These are phyloP conservation scores for Nesoenas mayeri DNA, from an alignment of 2,113 vertebrate genomes.

Conservation along the genomic window DNA sequence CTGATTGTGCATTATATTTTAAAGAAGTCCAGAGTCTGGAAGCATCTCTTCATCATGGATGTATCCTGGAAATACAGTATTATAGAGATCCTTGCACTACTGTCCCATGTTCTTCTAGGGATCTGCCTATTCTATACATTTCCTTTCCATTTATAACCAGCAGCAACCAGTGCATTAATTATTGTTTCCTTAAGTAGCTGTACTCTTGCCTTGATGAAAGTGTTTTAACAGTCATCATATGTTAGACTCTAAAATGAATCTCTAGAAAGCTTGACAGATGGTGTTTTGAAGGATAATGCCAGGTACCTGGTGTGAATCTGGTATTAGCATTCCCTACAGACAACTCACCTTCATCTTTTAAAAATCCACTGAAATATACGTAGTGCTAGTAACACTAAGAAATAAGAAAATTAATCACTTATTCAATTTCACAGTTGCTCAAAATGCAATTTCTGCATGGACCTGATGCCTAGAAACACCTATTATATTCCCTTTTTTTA, in stretches of 20 bases:
- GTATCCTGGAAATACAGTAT: not conserved
- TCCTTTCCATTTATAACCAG: slow-evolving; percentile 14
- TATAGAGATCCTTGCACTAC: not conserved
- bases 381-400: not conserved
- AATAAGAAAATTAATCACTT: not conserved
- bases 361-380: not conserved
- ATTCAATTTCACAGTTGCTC: not conserved
- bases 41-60: not conserved
- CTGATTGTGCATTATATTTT: not conserved
- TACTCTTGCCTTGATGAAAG: slow-evolving; percentile 10
- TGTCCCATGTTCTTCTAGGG: not conserved
- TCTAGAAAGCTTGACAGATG: slow-evolving; percentile 66
- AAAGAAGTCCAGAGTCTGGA: not conserved
- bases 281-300: slow-evolving; percentile 60
- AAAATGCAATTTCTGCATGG: not conserved
- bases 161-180: not conserved
- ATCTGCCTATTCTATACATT: not conserved
- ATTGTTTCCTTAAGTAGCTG: slow-evolving; percentile 18
- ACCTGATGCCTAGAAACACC: not conserved
- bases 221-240: not conserved
- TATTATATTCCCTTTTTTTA: not conserved
- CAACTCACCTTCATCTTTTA: slow-evolving; percentile 32
- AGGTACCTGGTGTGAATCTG: slow-evolving; percentile 48
- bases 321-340: slow-evolving; percentile 44
- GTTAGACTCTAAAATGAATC: not conserved